Conservation (phyloP, 2,888 invertebrate genomes). For the Troides aeacus region DNA sequence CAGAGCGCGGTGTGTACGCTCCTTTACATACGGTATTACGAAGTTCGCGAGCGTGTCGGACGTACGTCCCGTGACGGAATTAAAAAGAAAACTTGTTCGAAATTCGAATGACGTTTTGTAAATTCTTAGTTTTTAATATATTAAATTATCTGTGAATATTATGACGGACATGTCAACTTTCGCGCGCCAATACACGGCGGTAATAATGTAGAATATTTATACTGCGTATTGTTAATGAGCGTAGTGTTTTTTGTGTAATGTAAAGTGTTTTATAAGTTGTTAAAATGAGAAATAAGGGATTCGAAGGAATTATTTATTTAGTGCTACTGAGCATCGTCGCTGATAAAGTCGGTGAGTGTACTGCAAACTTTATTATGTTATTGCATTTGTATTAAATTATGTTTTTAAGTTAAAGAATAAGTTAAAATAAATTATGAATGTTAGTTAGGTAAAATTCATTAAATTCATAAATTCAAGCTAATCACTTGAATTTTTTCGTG, state of each 20-base stretch:
- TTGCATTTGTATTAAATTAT: background rate
- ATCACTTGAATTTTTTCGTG: background rate
- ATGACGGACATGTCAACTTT: conserved; percentile 40
- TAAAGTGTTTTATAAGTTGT: conserved; percentile 38
- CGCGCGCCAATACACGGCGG: conserved; percentile 40
- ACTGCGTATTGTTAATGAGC: conserved; percentile 18
- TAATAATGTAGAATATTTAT: conserved; percentile 40
- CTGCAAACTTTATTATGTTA: too few species aligned
- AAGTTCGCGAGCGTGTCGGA: conserved; percentile 50
- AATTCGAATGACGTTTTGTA: conserved; percentile 5
- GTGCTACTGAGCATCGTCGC: conserved; percentile 48
- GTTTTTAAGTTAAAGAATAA: background rate
- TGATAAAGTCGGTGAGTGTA: conserved; percentile 60
- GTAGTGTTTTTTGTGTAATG: conserved; percentile 35
- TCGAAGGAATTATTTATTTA: conserved; percentile 54
- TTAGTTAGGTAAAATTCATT: too few species aligned
- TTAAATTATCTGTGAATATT: conserved; percentile 31
- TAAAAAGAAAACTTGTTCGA: conserved; percentile 28
- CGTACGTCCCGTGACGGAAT: conserved; percentile 60
- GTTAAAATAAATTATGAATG: too few species aligned
- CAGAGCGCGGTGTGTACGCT: conserved; percentile 56
- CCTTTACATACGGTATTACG: conserved; percentile 54
- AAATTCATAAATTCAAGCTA: too few species aligned
- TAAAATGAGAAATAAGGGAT: conserved; percentile 60
- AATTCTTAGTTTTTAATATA: too few species aligned